Conservation (phyloP, 2,888 invertebrate genomes). For the Harmothoe impar region DNA sequence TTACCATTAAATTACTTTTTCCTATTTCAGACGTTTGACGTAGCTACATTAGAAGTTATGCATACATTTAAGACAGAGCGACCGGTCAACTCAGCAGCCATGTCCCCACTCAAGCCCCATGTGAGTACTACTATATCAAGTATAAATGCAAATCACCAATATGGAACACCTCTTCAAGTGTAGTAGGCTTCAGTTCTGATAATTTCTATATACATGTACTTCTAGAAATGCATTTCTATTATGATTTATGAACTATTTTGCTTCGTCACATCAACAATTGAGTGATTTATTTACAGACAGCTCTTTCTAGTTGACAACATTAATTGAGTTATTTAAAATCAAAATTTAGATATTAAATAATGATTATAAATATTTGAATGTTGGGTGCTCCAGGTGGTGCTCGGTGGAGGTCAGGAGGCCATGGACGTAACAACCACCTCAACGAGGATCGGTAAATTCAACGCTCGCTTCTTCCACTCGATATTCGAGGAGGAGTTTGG, state of each 20-base stretch:
- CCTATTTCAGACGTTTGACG: conserved; percentile 89
- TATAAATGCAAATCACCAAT: not conserved
- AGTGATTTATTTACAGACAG: too few relatives aligned
- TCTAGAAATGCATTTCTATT: too few relatives aligned
- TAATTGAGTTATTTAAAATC: not conserved
- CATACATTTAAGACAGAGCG: conserved; percentile 99
- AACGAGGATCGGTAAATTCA: conserved; percentile 93
- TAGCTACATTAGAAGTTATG: conserved; percentile 91
- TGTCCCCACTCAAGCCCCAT: conserved; percentile 97
- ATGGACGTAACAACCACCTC: conserved; percentile 91
- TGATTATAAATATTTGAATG: too few relatives aligned
- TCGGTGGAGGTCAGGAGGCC: conserved; percentile 99
- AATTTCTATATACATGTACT: too few relatives aligned
- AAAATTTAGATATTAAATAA: conserved; percentile 30
- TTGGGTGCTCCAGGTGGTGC: conserved; percentile 87
- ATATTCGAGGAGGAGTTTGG: conserved; percentile 99
- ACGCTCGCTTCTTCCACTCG: conserved; percentile 95
- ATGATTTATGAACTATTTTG: too few relatives aligned
- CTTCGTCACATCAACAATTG: too few relatives aligned
- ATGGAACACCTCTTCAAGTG: too few relatives aligned
- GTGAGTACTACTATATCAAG: conserved; percentile 84
- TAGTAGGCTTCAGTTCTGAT: too few relatives aligned
- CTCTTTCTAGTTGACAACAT: not conserved
- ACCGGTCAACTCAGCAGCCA: conserved; percentile 98
- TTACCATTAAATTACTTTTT: too few relatives aligned